phyloP scores from a whole-genome alignment of 2,797 vertebrate genomes.

The Argentina silus region DNA sequence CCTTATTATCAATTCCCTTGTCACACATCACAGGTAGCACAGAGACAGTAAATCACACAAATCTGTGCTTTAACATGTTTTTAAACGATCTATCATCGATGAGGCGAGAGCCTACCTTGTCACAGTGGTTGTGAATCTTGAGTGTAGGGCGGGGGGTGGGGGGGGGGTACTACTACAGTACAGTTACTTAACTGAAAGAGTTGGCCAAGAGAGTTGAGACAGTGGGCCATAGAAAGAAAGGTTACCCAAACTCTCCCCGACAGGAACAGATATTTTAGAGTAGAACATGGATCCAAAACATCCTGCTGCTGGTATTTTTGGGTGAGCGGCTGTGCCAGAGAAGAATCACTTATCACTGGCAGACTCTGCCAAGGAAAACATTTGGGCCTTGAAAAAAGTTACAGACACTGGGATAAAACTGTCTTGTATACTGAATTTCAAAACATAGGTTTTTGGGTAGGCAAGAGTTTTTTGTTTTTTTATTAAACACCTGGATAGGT shows the following conservation, averaged over 20 bases:
- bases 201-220: background rate
- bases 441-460: too few species aligned
- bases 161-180: too few species aligned
- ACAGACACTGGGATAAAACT: too few species aligned
- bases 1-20: conserved; percentile 17
- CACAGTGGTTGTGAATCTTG: too few species aligned
- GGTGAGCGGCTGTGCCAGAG: conserved; percentile 14
- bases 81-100: background rate
- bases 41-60: background rate
- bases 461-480: too few species aligned
- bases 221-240: conserved; percentile 24
- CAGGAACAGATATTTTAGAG: conserved; percentile 18
- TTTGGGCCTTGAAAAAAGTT: conserved; percentile 24
- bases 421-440: too few species aligned
- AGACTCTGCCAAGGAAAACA: conserved; percentile 34
- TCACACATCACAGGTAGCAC: conserved; percentile 17
- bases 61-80: background rate
- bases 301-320: conserved; percentile 10
- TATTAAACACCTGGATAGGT: too few species aligned
- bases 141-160: background rate
- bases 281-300: conserved; percentile 38
- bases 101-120: background rate
- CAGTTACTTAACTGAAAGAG: conserved; percentile 2
- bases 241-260: conserved; percentile 28
- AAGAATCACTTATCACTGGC: conserved; percentile 39